Evolutionary conservation across 2,888 invertebrate genomes (phyloP), one percentile per base, ranked within the genome.

Genomic region (Catocala sponsa): DNA sequence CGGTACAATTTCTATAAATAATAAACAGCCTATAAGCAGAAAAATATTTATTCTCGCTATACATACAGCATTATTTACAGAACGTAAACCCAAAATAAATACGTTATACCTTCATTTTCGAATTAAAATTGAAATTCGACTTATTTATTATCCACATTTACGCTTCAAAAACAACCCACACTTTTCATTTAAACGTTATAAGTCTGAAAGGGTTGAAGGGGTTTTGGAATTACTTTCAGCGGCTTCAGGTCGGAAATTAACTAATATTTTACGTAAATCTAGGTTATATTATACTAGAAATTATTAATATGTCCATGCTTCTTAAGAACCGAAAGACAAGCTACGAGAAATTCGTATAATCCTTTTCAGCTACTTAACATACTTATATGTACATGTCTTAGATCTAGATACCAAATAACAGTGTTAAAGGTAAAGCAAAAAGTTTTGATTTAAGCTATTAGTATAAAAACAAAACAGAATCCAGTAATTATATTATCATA

Each of bases 151-250:
- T 59, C 58, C 57, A 68, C 59, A 74, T 74, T 76, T 66, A 63
- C 62, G 74, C 56, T 70, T 71, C 71, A 70, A 68, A 73, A 68
- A 76, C 74, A 74, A 63, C 70, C 76, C 62, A 9, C 55, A 73
- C 68, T 74, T 68, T 73, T 76, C 65, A 76, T 75, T 63, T 52
- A 66, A 74, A 74, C 63, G 62, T 68, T 70, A 70, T 65, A 68
- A 73, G 59, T 76, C 64, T 63, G 50, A 71, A 68, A 76, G 66
- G 71, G 68, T 70, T 68, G 43, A 73, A 70, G 55, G 70, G 68
- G 58, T 73, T 76, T 72, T 57, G 55, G 74, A 81, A 81, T 81
- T 78, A 80, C 77, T 78, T 79, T 81, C 70, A 68, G 56, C 67
- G 63, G 70, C 69, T 65, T 69, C 70, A 74, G 68, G 69, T 72